These are phyloP conservation scores for Bombus fervidus DNA, from an alignment of 1,140 invertebrate genomes.

Conservation along the genomic window DNA sequence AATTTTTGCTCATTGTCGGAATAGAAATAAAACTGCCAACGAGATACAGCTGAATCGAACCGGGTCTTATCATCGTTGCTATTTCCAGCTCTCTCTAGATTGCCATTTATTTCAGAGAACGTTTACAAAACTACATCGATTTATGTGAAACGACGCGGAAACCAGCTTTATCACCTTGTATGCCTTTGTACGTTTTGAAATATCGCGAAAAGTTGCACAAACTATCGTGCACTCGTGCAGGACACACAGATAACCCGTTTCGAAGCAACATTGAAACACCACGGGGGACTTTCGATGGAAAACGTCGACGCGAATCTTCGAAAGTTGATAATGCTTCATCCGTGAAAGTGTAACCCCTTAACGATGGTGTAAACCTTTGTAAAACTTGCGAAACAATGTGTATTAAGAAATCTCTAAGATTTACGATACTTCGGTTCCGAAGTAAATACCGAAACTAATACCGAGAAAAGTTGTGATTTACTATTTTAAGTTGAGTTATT, in stretches of 20 bases:
- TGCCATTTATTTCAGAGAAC: constrained; percentile 13
- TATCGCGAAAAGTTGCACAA: constrained; percentile 2
- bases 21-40: constrained; percentile 7
- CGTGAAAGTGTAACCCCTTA: neutral
- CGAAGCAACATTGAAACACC: neutral
- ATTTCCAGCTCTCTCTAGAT: neutral
- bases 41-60: neutral
- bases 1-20: constrained; percentile 26
- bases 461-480: neutral
- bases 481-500: neutral
- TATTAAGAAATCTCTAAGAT: neutral
- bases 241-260: neutral
- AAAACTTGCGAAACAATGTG: neutral
- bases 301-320: neutral
- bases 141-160: neutral
- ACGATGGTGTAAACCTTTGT: neutral
- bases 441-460: neutral
- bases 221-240: neutral
- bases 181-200: neutral
- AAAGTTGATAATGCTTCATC: neutral
- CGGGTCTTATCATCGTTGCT: neutral
- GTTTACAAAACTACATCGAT: neutral
- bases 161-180: neutral
- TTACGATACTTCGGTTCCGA: neutral
- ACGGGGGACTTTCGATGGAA: neutral